Percentiles rank a stretch among this genome's conserved stretches.
These are phyloP conservation scores for Drosophila lacicola DNA, from an alignment of 2,888 invertebrate species.

Conservation along the genomic window DNA sequence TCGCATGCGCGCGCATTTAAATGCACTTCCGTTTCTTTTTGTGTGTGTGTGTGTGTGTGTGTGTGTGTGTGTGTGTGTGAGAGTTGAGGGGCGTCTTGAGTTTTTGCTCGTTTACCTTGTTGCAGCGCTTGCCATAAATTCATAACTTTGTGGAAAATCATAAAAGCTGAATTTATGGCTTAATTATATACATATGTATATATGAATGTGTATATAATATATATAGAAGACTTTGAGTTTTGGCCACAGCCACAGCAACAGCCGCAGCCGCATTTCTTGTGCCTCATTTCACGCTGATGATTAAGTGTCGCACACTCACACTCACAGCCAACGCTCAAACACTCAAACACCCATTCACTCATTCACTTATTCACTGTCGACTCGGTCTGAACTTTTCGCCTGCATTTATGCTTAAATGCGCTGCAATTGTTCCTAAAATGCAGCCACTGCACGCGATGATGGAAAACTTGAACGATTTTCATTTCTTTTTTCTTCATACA, in stretches of 20 bases:
- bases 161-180: slow-evolving; percentile 82
- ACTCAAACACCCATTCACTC: slow-evolving; percentile 31
- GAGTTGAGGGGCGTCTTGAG: slow-evolving; percentile 44
- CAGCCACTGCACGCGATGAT: slow-evolving; percentile 76
- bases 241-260: slow-evolving; percentile 22
- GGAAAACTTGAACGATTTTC: slow-evolving; percentile 69
- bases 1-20: slow-evolving; percentile 82
- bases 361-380: slow-evolving; percentile 53
- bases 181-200: slow-evolving; percentile 75
- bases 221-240: slow-evolving; percentile 22
- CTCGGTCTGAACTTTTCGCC: slow-evolving; percentile 69
- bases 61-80: slow-evolving; percentile 27
- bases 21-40: slow-evolving; percentile 74
- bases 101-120: slow-evolving; percentile 47
- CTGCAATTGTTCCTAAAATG: slow-evolving; percentile 76
- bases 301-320: slow-evolving; percentile 65
- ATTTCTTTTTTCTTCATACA: slow-evolving; percentile 32
- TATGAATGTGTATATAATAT: slow-evolving; percentile 9
- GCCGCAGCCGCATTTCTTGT: slow-evolving; percentile 63
- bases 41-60: slow-evolving; percentile 40
- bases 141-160: slow-evolving; percentile 82
- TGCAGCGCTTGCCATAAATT: slow-evolving; percentile 71
- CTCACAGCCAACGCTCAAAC: slow-evolving; percentile 17
- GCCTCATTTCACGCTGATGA: slow-evolving; percentile 77
- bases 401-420: slow-evolving; percentile 75